Conservation (phyloP, 1,140 invertebrate genomes). For the Cryptotermes secundus region DNA sequence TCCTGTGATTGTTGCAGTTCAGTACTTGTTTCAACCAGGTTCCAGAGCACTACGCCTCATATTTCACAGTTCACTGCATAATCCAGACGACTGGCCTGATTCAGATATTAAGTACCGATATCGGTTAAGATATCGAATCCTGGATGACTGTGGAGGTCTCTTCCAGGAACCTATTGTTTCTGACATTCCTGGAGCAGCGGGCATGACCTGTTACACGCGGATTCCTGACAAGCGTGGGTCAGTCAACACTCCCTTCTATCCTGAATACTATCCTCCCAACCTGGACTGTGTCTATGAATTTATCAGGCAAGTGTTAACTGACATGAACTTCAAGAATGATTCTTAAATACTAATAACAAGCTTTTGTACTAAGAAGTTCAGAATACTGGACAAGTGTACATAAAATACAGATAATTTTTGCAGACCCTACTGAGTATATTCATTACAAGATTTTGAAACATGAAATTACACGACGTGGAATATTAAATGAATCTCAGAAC, state of each 20-base stretch:
- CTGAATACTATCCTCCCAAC: slow-evolving; percentile 44
- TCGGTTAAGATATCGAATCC: slow-evolving; percentile 42
- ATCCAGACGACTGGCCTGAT: slow-evolving; percentile 26
- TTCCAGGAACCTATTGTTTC: slow-evolving; percentile 44
- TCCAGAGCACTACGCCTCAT: slow-evolving; percentile 43
- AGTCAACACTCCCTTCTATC: slow-evolving; percentile 46
- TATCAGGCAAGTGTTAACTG: slow-evolving; percentile 41
- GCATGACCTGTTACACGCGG: slow-evolving; percentile 44
- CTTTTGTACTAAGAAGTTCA: neutral
- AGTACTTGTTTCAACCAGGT: slow-evolving; percentile 46
- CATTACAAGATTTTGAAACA: too few species aligned
- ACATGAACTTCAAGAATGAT: neutral
- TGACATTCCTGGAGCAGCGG: slow-evolving; percentile 36
- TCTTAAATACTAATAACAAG: neutral
- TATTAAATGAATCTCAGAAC: too few species aligned
- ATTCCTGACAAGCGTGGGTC: slow-evolving; percentile 44
- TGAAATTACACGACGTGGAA: too few species aligned
- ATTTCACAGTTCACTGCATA: slow-evolving; percentile 40
- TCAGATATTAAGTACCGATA: slow-evolving; percentile 40
- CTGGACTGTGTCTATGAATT: slow-evolving; percentile 49
- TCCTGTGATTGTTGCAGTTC: slow-evolving; percentile 39
- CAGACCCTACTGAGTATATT: neutral
- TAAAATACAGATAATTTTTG: neutral
- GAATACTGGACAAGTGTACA: neutral
- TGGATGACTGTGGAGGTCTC: slow-evolving; percentile 43